Conservation (phyloP, 2,113 vertebrate species). For the Corapipo altera region DNA sequence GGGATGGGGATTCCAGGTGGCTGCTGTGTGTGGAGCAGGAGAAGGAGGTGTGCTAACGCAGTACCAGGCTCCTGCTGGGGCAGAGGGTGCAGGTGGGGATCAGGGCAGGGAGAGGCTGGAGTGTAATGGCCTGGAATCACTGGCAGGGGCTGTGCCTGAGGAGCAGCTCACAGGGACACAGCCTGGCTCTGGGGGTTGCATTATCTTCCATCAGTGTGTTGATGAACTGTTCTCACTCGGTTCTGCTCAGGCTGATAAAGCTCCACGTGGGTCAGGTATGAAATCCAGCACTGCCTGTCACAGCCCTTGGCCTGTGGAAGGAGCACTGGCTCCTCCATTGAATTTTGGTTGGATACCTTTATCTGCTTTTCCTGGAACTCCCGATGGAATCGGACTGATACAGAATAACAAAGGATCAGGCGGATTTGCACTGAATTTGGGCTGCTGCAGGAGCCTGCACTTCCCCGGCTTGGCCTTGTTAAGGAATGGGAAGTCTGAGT, state of each 20-base stretch:
- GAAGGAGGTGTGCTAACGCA: background rate
- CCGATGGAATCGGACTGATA: conserved; percentile 53
- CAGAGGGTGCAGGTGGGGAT: background rate
- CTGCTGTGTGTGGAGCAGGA: background rate
- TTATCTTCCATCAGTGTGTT: conserved; percentile 75
- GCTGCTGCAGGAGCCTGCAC: background rate
- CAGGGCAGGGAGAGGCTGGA: background rate
- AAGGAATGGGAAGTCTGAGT: background rate
- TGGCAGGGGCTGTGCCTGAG: too few relatives aligned
- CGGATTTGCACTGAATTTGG: conserved; percentile 4
- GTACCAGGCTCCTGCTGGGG: background rate
- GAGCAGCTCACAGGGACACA: background rate
- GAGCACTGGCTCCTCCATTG: conserved; percentile 69
- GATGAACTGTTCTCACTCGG: conserved; percentile 85
- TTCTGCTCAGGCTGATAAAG: conserved; percentile 79
- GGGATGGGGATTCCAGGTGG: background rate
- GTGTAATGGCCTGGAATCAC: background rate
- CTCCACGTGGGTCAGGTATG: conserved; percentile 77
- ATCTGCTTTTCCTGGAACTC: conserved; percentile 64
- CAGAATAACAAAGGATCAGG: conserved; percentile 53
- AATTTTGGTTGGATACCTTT: conserved; percentile 70
- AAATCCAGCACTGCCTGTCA: conserved; percentile 88
- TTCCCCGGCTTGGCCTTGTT: background rate
- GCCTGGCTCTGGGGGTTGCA: conserved; percentile 64
- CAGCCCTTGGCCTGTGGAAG: conserved; percentile 72